Base-by-base conservation (phyloP, 2,797 vertebrate genomes). In the Onychomys torridus region DNA sequence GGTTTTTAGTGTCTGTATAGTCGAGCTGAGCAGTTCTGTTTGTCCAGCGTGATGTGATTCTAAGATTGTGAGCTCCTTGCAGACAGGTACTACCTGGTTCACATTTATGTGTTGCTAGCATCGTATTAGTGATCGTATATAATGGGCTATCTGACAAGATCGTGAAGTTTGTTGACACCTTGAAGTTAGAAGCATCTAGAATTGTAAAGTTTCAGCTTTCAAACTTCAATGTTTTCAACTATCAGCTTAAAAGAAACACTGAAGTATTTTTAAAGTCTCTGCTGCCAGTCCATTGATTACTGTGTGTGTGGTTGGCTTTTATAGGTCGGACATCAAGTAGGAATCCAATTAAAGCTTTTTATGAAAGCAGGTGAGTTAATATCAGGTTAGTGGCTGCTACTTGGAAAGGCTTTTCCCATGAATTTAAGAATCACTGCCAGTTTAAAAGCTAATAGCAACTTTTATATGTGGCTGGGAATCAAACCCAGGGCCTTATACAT, bases 341-440 rank as follows among this genome's bases (percentile, higher is more conserved):
- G 93, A 94, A 98, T 97, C 98, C 97, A 34, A 76, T 95, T 19
- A 93, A 82, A 92, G 90, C 91, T 23, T 89, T 67, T 84, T 96
- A 69, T 0, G 98, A 94, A 94, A 99, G 98, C 98, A 98, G 97
- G 99, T 99, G 98, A 98, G 98, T 96, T 94, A 57, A 27, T 49
- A 52, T 25, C 76, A 69, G 61, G 61, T 95, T 69, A 77, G 55
- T 94, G 81, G 86, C 43, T 93, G 43, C 87, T 88, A 16, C 73
- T 84, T 84, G 67, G 55, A 85, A 49, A 43, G 59, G n/a, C 82
- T 95, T 93, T 93, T 37, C 19, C n/a, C 46, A 4, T 92, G 40
- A 94, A n/a, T 88, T 75, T 86, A 52, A 92, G 34, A 92, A 12
- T 90, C 37, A 17, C 29, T 71, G 59, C 75, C 6, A 14, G 14